Evolutionary conservation across 92 coral and sea anemone genomes (phyloP).

Genomic region (Muricea muricata): DNA sequence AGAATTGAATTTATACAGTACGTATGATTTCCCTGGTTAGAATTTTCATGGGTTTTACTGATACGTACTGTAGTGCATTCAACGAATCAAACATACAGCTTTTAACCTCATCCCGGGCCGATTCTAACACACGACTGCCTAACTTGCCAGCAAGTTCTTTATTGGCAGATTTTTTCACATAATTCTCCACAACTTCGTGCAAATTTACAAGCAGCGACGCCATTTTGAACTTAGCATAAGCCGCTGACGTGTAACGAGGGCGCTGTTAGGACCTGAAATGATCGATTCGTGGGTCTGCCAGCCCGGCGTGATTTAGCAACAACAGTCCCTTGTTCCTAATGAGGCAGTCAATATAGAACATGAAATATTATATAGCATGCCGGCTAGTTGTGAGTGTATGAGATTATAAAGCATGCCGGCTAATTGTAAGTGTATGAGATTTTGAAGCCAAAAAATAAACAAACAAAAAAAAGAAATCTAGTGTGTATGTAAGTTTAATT

Average conservation of each 20-base stretch:
- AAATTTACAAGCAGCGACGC: neutral
- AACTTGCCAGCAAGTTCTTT: conserved; percentile 1
- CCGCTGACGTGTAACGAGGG: neutral
- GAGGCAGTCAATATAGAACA: no score
- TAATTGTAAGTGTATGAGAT: no score
- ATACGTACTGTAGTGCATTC: neutral
- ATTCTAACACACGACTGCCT: neutral
- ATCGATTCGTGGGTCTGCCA: neutral
- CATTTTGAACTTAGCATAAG: neutral
- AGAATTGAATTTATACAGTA: neutral
- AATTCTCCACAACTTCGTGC: neutral
- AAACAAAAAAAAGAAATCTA: no score
- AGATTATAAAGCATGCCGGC: no score
- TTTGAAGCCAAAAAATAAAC: no score
- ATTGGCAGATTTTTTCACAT: neutral
- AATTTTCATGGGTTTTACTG: neutral
- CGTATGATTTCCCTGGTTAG: conserved; percentile 1
- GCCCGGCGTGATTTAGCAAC: neutral
- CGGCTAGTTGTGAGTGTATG: no score
- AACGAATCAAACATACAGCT: neutral
- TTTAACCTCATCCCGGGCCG: neutral
- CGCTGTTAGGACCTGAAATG: neutral
- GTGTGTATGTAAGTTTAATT: no score
- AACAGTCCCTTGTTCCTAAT: no score
- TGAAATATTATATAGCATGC: no score